Percentiles rank a stretch among this genome's conserved stretches.
phyloP scores from a whole-genome alignment of 2,113 vertebrate species.

The Caranx melampygus region DNA sequence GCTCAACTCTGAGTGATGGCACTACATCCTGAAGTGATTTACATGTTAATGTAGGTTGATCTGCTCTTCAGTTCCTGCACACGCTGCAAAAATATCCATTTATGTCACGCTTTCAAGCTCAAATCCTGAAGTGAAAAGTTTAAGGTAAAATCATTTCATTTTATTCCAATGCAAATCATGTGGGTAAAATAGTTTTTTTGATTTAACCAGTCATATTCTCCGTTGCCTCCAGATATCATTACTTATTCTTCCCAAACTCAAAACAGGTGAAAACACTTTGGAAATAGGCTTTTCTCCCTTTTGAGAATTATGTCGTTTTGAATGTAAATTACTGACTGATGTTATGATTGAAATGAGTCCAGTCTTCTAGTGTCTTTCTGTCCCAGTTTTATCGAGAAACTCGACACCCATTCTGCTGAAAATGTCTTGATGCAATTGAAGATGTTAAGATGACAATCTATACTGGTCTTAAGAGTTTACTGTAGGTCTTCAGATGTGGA shows the following conservation, averaged over 20 bases:
- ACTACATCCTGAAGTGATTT: conserved; percentile 45
- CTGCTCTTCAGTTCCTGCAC: conserved; percentile 26
- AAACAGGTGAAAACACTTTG: neutral
- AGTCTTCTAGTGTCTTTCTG: neutral
- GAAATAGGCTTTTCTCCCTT: too few relatives aligned
- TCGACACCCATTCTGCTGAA: neutral
- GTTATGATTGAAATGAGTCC: too few relatives aligned
- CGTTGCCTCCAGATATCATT: neutral
- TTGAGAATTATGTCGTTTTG: too few relatives aligned
- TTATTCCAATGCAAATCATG: conserved; percentile 22
- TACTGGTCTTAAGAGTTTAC: neutral
- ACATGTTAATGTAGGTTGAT: conserved; percentile 55
- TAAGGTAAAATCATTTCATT: conserved; percentile 12
- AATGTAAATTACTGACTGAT: too few relatives aligned
- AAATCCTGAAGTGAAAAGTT: neutral
- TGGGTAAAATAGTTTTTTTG: neutral
- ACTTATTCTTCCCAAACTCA: neutral
- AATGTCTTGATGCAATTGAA: neutral
- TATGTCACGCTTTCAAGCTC: conserved; percentile 23
- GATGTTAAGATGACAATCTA: conserved; percentile 10
- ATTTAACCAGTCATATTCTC: neutral
- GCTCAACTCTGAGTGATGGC: conserved; percentile 41
- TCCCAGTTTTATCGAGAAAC: conserved; percentile 1
- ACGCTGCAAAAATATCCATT: conserved; percentile 24
- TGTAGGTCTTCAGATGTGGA: neutral